Base-by-base conservation (phyloP, 2,888 invertebrate genomes). In the Megastigmus dorsalis region DNA sequence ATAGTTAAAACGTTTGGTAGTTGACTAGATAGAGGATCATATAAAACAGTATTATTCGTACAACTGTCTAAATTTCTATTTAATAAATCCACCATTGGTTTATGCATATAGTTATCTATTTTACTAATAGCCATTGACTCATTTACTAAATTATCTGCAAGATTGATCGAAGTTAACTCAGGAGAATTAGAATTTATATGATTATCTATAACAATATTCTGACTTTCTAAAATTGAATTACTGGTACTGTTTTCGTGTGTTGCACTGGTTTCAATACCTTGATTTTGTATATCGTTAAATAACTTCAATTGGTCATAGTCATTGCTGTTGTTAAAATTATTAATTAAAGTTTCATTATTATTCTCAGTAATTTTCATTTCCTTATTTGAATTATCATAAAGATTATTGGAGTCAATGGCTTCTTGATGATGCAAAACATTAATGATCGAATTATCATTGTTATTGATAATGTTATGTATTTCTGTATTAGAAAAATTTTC, bases 1-100 rank as follows among this genome's bases (percentile, higher is more conserved):
- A 76, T 55, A 57, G 73, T 71, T 59, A 75, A 67, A 65, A 72
- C 73, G 65, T 75, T 79, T 48, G 79, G 75, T 60, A 80, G 71
- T 65, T 82, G 83, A 82, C 82, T 82, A 80, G 82, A 76, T 72
- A 80, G 70, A 54, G 79, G 57, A 67, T 79, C 78, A 36, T 74
- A 76, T 52, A 74, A 62, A 50, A 30, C 52, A 52, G 77, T 48
- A 26, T 67, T 72, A n/a, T 70, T 77, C 10, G 78, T 50, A 75
- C 63, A 30, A 69, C 71, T 30, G 59, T 65, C 54, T 52, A 75
- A 71, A 48, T 50, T 67, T 20, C 52, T 67, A 55, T 57, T 67
- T 59, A 70, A 66, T 62, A 43, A 62, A n/a, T 60, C 72, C 57
- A 74, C 50, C 36, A 79, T 80, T 20, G 75, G 43, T 65, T 41